These are phyloP conservation scores for Coptodon bakossiorum DNA, from an alignment of 2,113 vertebrate species.

Conservation along the genomic window DNA sequence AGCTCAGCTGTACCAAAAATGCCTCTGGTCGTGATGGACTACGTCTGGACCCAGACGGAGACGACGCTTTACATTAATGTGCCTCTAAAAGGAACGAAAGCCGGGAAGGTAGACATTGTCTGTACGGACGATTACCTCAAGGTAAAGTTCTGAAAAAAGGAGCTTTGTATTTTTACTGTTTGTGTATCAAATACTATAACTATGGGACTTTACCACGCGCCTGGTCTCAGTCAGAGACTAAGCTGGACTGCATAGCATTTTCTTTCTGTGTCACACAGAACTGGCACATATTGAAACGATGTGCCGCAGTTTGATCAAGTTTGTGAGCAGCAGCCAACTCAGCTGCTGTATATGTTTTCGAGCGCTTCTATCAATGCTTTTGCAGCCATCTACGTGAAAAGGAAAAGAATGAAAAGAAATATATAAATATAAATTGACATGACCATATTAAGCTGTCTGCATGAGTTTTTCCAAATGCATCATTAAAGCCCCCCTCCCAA, in stretches of 20 bases:
- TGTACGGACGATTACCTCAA: conserved; percentile 84
- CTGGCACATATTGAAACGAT: neutral
- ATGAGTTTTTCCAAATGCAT: neutral
- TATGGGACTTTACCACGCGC: neutral
- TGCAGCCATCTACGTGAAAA: neutral
- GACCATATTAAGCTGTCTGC: neutral
- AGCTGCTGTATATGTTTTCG: neutral
- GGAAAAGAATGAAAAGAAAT: neutral
- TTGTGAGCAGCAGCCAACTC: neutral
- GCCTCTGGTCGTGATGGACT: conserved; percentile 79
- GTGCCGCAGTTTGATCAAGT: neutral
- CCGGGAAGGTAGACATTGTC: conserved; percentile 68
- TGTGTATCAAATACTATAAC: neutral
- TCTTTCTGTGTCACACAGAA: neutral
- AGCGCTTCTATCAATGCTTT: neutral
- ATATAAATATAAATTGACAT: neutral
- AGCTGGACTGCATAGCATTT: neutral
- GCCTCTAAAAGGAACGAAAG: conserved; percentile 73
- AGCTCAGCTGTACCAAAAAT: conserved; percentile 48
- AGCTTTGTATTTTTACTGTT: neutral
- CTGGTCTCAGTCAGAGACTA: neutral
- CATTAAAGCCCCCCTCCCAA: neutral
- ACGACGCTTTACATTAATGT: conserved; percentile 71
- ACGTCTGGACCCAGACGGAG: conserved; percentile 80
- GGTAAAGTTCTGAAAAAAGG: conserved; percentile 57